These are phyloP conservation scores for Drosophila dives DNA, from an alignment of 2,888 invertebrate species.

Conservation along the genomic window DNA sequence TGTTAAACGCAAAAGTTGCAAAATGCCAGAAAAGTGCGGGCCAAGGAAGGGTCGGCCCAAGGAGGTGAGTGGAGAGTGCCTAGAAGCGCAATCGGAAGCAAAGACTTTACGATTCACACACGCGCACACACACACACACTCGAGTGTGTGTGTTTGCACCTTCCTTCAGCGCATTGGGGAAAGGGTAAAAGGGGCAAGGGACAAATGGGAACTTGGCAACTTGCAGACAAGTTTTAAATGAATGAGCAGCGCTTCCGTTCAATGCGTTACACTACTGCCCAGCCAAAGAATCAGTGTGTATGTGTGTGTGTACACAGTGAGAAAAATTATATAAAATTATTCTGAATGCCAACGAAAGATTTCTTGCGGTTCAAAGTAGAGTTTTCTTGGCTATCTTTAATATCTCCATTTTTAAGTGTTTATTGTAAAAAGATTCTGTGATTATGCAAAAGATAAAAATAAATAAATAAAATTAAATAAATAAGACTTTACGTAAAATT, in stretches of 20 bases:
- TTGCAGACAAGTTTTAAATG: slow-evolving; percentile 84
- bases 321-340: not conserved
- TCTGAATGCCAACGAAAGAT: not conserved
- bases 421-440: not conserved
- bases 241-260: slow-evolving; percentile 82
- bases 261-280: slow-evolving; percentile 63
- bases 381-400: not conserved
- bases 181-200: not conserved
- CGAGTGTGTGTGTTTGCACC: slow-evolving; percentile 59
- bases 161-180: slow-evolving; percentile 9
- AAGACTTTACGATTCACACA: slow-evolving; percentile 54
- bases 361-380: not conserved
- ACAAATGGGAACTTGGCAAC: slow-evolving; percentile 71
- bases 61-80: not conserved
- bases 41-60: slow-evolving; percentile 3
- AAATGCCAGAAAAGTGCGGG: slow-evolving; percentile 61
- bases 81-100: slow-evolving; percentile 64
- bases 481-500: not conserved
- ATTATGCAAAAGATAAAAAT: not conserved
- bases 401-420: not conserved
- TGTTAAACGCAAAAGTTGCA: slow-evolving; percentile 81
- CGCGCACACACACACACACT: slow-evolving; percentile 23
- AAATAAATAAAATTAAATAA: too few species aligned
- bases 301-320: not conserved
- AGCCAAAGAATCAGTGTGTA: slow-evolving; percentile 28